These are phyloP conservation scores for Mormyrus iriodes DNA, from an alignment of 2,113 vertebrate species.

Conservation along the genomic window DNA sequence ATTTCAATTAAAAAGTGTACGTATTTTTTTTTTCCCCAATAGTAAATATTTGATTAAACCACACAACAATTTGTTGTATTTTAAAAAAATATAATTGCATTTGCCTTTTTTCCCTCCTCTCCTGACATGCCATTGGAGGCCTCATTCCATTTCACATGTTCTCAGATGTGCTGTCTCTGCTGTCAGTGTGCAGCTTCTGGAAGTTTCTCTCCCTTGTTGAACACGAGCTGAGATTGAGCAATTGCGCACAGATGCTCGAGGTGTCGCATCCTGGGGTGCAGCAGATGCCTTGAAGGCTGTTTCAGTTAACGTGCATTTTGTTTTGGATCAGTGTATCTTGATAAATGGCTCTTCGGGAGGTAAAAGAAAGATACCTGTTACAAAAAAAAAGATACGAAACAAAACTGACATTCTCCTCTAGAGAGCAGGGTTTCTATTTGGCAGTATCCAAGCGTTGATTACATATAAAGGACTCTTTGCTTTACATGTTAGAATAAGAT, in stretches of 20 bases:
- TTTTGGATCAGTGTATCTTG: background rate
- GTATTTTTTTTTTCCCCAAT: background rate
- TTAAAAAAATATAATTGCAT: background rate
- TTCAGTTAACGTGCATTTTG: background rate
- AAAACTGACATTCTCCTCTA: background rate
- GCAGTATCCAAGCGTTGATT: background rate
- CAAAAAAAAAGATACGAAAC: background rate
- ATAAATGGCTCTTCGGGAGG: background rate
- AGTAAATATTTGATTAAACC: constrained; percentile 9
- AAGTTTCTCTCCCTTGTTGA: background rate
- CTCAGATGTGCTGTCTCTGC: background rate
- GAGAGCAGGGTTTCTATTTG: background rate
- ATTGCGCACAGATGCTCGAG: background rate
- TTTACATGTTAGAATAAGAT: background rate
- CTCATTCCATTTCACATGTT: background rate
- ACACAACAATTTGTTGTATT: background rate
- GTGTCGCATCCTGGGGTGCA: background rate
- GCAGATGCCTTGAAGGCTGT: background rate
- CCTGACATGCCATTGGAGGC: background rate
- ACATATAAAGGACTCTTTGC: background rate
- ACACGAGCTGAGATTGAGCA: background rate
- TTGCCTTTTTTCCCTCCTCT: background rate
- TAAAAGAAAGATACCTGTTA: background rate
- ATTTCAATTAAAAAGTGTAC: background rate
- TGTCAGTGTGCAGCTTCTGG: background rate